Evolutionary conservation across 2,113 vertebrate species (phyloP).

Genomic region (Corythoichthys intestinalis): DNA sequence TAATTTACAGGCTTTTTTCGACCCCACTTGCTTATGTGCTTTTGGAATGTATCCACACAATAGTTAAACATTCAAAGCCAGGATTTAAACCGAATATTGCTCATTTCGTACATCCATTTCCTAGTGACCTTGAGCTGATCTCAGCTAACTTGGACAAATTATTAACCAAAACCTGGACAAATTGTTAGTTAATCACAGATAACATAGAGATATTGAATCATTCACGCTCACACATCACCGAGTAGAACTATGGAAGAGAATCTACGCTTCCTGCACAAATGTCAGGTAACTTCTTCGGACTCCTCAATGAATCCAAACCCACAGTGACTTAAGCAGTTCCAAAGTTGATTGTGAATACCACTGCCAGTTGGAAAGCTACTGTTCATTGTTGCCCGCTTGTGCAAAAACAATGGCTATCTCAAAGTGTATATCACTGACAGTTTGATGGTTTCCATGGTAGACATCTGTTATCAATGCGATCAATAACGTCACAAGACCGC

Average conservation of each 20-base stretch:
- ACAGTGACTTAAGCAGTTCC: not conserved
- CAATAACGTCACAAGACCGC: conserved; percentile 41
- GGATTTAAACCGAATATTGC: not conserved
- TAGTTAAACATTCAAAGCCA: not conserved
- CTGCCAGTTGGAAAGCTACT: no score
- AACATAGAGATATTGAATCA: no score
- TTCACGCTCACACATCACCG: not conserved
- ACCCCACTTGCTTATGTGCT: not conserved
- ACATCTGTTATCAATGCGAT: conserved; percentile 51
- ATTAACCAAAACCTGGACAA: not conserved
- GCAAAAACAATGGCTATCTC: not conserved
- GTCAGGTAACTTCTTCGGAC: not conserved
- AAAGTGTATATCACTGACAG: conserved; percentile 10
- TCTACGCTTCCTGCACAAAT: not conserved
- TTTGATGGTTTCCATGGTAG: conserved; percentile 26
- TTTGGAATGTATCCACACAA: not conserved
- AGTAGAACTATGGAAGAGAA: not conserved
- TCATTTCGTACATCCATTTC: not conserved
- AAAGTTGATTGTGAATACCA: not conserved
- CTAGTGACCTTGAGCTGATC: no score
- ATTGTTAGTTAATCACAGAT: not conserved
- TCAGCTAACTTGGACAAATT: no score
- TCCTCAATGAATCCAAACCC: not conserved
- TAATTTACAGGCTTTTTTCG: no score
- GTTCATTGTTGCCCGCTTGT: not conserved